Evolutionary conservation across 2,113 vertebrate genomes (phyloP).

Genomic region (Notothenia rossii): DNA sequence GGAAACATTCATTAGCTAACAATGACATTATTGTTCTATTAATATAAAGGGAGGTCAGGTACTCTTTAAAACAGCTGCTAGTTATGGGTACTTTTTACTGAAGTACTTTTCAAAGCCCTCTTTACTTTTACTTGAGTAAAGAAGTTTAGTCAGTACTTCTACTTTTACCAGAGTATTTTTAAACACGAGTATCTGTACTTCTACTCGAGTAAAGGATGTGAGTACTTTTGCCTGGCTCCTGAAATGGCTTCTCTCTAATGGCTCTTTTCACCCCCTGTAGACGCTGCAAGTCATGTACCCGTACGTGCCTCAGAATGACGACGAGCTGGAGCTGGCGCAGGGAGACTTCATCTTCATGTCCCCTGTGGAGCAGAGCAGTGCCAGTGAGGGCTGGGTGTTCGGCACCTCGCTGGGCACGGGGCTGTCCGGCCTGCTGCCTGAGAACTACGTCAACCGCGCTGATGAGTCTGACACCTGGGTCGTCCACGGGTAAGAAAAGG

Average conservation of each 20-base stretch:
- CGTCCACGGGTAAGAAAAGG: constrained; percentile 90
- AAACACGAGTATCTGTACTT: no score
- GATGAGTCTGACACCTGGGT: constrained; percentile 98
- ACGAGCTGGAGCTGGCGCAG: constrained; percentile 93
- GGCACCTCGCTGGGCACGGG: constrained; percentile 93
- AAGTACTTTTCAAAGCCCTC: no score
- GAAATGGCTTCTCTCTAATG: neutral
- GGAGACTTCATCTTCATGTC: constrained; percentile 99
- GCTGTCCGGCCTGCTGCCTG: constrained; percentile 94
- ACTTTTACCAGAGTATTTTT: no score
- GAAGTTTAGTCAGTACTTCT: no score
- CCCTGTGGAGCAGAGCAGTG: constrained; percentile 90
- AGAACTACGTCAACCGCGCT: constrained; percentile 94
- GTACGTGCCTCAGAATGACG: constrained; percentile 95
- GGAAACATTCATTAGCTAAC: no score
- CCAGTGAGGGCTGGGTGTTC: constrained; percentile 97
- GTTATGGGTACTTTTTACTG: no score
- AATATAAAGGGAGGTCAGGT: no score
- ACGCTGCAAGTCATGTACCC: constrained; percentile 98
- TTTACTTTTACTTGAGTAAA: no score
- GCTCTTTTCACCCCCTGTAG: constrained; percentile 69
- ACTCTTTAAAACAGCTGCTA: no score
- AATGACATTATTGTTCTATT: no score
- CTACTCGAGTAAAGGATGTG: no score
- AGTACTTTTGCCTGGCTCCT: no score